Percentiles rank a stretch among this genome's conserved stretches.
phyloP scores from a whole-genome alignment of 1,140 invertebrate genomes.

The Heliconius hewitsoni region DNA sequence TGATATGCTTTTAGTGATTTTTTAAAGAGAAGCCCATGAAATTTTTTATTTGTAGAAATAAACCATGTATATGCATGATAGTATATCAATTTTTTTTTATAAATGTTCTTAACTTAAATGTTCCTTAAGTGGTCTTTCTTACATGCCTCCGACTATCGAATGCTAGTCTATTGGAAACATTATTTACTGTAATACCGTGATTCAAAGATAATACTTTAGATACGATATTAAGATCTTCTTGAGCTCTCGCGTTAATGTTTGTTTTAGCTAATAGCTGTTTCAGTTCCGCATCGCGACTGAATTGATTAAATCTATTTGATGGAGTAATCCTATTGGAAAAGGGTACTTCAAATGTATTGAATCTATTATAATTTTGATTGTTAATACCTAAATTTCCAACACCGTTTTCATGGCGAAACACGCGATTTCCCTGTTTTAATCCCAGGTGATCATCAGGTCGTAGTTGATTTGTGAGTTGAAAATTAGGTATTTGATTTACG shows the following conservation, averaged over 20 bases:
- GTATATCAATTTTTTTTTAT: background rate
- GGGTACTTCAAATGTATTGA: constrained; percentile 61
- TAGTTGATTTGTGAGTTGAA: constrained; percentile 53
- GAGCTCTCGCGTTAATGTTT: constrained; percentile 82
- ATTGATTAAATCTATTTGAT: constrained; percentile 55
- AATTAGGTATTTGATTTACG: constrained; percentile 55
- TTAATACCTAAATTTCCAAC: constrained; percentile 83
- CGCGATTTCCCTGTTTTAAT: constrained; percentile 66
- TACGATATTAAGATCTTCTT: constrained; percentile 89
- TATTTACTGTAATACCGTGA: constrained; percentile 81
- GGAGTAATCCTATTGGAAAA: constrained; percentile 63
- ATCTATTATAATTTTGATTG: constrained; percentile 57
- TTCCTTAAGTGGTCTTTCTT: background rate
- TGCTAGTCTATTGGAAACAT: constrained; percentile 59
- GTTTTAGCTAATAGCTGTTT: constrained; percentile 85
- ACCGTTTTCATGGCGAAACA: constrained; percentile 74
- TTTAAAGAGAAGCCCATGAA: background rate
- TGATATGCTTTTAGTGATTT: too few relatives aligned
- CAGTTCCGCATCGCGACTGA: constrained; percentile 82
- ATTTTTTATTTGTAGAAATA: background rate
- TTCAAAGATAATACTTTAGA: constrained; percentile 89
- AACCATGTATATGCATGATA: background rate
- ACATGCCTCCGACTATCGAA: constrained; percentile 67
- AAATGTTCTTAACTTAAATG: background rate
- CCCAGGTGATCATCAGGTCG: constrained; percentile 50